Conservation (phyloP, 2,888 invertebrate species). For the Eupithecia pulchellata region DNA sequence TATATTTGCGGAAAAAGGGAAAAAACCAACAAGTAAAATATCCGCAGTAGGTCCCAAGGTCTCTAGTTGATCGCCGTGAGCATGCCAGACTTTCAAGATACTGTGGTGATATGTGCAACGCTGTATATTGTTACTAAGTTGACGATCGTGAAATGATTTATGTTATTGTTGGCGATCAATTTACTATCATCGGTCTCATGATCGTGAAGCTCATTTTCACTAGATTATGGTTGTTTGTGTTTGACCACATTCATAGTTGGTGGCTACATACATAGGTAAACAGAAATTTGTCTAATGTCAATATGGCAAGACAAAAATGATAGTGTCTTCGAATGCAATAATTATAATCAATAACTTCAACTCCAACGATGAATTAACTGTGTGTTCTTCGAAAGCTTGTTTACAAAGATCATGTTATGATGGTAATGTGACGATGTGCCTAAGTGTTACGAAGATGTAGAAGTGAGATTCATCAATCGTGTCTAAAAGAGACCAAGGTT, state of each 20-base stretch:
- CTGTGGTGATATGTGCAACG: conserved; percentile 58
- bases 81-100: conserved; percentile 72
- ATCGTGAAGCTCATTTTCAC: not conserved
- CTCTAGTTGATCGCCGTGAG: conserved; percentile 77
- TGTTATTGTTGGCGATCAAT: conserved; percentile 18
- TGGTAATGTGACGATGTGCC: not conserved
- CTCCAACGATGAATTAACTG: not conserved
- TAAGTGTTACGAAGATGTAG: not conserved
- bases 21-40: conserved; percentile 74
- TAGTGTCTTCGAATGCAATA: not conserved
- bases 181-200: conserved; percentile 6
- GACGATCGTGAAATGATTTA: conserved; percentile 32
- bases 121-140: conserved; percentile 51
- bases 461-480: no score
- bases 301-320: not conserved
- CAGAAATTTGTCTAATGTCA: not conserved
- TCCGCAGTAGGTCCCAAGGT: conserved; percentile 77
- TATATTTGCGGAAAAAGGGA: conserved; percentile 75
- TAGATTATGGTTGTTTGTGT: not conserved
- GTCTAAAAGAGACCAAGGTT: no score
- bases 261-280: not conserved
- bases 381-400: not conserved
- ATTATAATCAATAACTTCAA: not conserved
- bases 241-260: not conserved
- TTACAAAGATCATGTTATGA: not conserved